Evolutionary conservation across 30 jellyfish, hydroid and myxozoan genomes (phyloP).

Genomic region (Hydractinia echinata): DNA sequence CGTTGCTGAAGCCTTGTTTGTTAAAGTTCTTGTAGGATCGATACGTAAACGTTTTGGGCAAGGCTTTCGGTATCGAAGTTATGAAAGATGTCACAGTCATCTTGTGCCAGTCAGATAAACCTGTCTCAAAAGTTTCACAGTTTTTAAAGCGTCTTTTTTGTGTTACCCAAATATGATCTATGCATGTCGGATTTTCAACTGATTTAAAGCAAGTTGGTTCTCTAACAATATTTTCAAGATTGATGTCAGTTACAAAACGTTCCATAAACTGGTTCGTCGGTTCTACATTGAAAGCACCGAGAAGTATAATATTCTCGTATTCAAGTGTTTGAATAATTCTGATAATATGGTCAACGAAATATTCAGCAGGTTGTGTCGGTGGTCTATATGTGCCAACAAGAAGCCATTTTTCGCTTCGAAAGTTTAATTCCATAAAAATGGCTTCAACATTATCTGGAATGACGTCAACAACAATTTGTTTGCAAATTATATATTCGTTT

Average conservation of each 20-base stretch:
- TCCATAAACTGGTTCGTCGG: slow-evolving; percentile 1
- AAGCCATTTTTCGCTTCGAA: slow-evolving; percentile 12
- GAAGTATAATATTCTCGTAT: not conserved
- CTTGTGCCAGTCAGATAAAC: slow-evolving; percentile 13
- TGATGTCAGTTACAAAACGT: not conserved
- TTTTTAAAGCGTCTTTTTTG: not conserved
- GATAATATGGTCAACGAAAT: slow-evolving; percentile 3
- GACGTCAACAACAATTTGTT: not conserved
- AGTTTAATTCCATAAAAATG: slow-evolving; percentile 2
- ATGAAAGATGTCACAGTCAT: slow-evolving; percentile 4
- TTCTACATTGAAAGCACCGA: slow-evolving; percentile 2
- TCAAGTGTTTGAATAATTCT: not conserved
- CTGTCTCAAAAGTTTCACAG: slow-evolving; percentile 5
- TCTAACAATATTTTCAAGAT: not conserved
- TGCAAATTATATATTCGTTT: not conserved
- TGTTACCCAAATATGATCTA: slow-evolving; percentile 1
- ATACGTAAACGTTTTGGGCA: not conserved
- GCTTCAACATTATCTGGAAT: slow-evolving; percentile 4
- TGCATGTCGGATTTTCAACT: not conserved
- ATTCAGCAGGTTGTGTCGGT: slow-evolving; percentile 1
- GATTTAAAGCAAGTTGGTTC: too few relatives aligned
- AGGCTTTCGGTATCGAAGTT: not conserved
- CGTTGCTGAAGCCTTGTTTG: slow-evolving; percentile 6
- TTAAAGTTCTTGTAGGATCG: not conserved
- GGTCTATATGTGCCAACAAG: slow-evolving; percentile 10